Conservation (phyloP, 1,140 invertebrate species). For the Lutraria rhynchaena region DNA sequence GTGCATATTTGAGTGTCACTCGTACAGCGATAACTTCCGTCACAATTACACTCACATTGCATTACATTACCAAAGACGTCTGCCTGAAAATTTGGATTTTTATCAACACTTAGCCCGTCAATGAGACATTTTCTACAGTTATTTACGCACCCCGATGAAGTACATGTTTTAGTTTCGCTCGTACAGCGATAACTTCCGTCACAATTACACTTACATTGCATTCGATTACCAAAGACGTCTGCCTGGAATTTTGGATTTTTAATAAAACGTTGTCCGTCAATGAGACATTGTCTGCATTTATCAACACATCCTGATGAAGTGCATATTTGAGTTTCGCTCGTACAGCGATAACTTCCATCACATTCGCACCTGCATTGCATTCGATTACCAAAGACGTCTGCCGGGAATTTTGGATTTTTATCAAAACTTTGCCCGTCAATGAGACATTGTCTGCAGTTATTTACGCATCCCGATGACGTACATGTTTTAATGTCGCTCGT, state of each 20-base stretch:
- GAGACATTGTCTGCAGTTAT: conserved; percentile 5
- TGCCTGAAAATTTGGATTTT: conserved; percentile 28
- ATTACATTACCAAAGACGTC: conserved; percentile 14
- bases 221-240: neutral
- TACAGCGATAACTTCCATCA: conserved; percentile 12
- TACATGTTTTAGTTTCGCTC: neutral
- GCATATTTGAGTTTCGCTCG: neutral
- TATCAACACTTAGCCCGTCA: conserved; percentile 8
- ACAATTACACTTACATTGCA: conserved; percentile 22
- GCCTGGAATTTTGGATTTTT: neutral
- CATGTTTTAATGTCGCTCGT: neutral
- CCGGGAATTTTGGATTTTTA: neutral
- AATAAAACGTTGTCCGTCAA: neutral
- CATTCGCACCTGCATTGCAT: conserved; percentile 24
- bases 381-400: neutral
- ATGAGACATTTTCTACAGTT: conserved; percentile 35
- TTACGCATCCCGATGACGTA: neutral
- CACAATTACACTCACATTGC: conserved; percentile 41
- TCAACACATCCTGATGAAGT: conserved; percentile 1
- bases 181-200: conserved; percentile 23
- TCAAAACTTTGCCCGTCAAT: conserved; percentile 13
- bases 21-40: conserved; percentile 23
- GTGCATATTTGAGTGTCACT: conserved; percentile 33
- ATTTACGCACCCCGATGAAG: conserved; percentile 30
- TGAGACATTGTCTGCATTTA: conserved; percentile 15